These are phyloP conservation scores for Notothenia coriiceps DNA, from an alignment of 2,113 vertebrate genomes.

Conservation along the genomic window DNA sequence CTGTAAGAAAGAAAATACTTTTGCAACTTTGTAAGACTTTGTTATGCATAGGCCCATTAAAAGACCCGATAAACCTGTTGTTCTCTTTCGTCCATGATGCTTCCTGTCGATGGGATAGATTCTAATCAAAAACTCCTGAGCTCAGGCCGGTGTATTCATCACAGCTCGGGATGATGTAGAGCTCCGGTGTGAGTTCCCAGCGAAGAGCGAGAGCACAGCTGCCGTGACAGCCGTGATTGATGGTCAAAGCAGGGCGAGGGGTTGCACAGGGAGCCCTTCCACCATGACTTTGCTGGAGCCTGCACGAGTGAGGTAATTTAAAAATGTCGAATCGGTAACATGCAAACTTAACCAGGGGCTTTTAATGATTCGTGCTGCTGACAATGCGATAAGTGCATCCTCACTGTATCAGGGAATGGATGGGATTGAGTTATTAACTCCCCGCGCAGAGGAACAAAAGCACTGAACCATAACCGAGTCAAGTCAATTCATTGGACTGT, in stretches of 20 bases:
- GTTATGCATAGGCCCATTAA: background rate
- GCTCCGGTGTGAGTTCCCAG: conserved; percentile 58
- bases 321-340: conserved; percentile 74
- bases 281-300: conserved; percentile 44
- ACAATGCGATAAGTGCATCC: conserved; percentile 75
- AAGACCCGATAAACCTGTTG: background rate
- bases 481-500: conserved; percentile 64
- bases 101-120: conserved; percentile 23
- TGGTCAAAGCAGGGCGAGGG: conserved; percentile 49
- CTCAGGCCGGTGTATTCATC: conserved; percentile 64
- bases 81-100: conserved; percentile 25
- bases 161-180: conserved; percentile 64
- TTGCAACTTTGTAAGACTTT: background rate
- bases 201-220: conserved; percentile 62
- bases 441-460: conserved; percentile 60
- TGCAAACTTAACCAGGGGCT: conserved; percentile 67
- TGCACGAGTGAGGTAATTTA: conserved; percentile 57
- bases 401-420: conserved; percentile 53
- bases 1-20: background rate
- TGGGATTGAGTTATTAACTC: conserved; percentile 74
- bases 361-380: conserved; percentile 74
- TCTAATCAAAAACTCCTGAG: conserved; percentile 59
- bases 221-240: conserved; percentile 79
- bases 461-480: conserved; percentile 69
- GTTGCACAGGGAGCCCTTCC: conserved; percentile 60